Evolutionary conservation across 2,113 vertebrate genomes (phyloP).

Genomic region (Phalacrocorax pelagicus): DNA sequence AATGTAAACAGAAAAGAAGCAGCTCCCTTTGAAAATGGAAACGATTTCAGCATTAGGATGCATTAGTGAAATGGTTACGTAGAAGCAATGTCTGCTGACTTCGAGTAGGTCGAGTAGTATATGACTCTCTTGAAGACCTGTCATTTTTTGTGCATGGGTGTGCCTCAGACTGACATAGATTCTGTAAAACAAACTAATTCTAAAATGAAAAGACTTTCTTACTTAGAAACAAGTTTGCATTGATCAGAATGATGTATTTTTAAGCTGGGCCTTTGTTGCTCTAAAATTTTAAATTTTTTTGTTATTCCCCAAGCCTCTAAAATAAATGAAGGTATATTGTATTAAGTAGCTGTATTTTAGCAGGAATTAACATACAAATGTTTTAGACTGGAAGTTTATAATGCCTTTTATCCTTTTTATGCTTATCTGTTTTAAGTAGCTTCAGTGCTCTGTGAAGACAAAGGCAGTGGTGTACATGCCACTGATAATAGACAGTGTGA

Average conservation of each 20-base stretch:
- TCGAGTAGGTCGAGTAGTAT: background rate
- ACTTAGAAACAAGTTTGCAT: background rate
- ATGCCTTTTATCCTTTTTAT: conserved; percentile 26
- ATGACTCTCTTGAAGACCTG: background rate
- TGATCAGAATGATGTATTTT: background rate
- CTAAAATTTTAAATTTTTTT: background rate
- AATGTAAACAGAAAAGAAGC: background rate
- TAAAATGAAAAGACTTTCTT: background rate
- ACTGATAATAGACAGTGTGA: conserved; percentile 63
- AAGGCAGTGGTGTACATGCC: conserved; percentile 56
- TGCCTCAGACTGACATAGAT: background rate
- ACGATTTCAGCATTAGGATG: background rate
- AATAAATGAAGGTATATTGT: background rate
- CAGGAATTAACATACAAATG: conserved; percentile 24
- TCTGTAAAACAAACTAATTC: background rate
- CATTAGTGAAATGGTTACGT: background rate
- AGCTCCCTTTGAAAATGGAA: background rate
- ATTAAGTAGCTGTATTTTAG: conserved; percentile 36
- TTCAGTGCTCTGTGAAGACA: conserved; percentile 58
- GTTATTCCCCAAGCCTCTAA: background rate
- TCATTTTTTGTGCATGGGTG: background rate
- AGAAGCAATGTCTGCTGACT: background rate
- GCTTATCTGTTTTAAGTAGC: conserved; percentile 50
- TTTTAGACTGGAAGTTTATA: conserved; percentile 40
- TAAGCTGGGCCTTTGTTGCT: background rate